Conservation (phyloP, 2,797 vertebrate species). For the Luscinia luscinia region DNA sequence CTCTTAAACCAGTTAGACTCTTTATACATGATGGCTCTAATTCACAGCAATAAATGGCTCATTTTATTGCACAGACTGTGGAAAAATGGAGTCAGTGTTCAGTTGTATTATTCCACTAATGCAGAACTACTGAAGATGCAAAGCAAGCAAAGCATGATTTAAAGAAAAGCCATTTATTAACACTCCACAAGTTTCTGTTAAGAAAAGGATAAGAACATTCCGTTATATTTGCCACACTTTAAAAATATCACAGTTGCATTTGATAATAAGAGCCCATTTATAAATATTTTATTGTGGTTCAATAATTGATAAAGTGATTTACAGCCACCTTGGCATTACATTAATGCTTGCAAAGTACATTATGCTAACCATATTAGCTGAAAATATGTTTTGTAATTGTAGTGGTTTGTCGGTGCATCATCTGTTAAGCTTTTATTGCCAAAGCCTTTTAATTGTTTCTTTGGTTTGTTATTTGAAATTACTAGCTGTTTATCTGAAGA, state of each 20-base stretch:
- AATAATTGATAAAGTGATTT: conserved; percentile 69
- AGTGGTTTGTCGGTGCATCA: neutral
- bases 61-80: neutral
- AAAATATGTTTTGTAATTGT: conserved; percentile 45
- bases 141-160: neutral
- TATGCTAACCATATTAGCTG: conserved; percentile 39
- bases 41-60: neutral
- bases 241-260: conserved; percentile 4
- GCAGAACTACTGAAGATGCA: neutral
- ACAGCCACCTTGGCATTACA: conserved; percentile 18
- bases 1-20: neutral
- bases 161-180: conserved; percentile 5
- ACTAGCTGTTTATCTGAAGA: neutral
- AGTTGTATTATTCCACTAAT: neutral
- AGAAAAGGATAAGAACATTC: conserved; percentile 15
- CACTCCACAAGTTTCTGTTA: neutral
- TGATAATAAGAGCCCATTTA: conserved; percentile 36
- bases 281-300: conserved; percentile 57
- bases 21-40: neutral
- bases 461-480: conserved; percentile 27
- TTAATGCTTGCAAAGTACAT: conserved; percentile 12
- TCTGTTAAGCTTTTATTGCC: conserved; percentile 45
- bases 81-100: neutral
- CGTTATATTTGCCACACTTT: neutral
- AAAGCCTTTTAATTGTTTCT: conserved; percentile 46